Evolutionary conservation across 2,797 vertebrate species (phyloP).

Genomic region (Chanos chanos): DNA sequence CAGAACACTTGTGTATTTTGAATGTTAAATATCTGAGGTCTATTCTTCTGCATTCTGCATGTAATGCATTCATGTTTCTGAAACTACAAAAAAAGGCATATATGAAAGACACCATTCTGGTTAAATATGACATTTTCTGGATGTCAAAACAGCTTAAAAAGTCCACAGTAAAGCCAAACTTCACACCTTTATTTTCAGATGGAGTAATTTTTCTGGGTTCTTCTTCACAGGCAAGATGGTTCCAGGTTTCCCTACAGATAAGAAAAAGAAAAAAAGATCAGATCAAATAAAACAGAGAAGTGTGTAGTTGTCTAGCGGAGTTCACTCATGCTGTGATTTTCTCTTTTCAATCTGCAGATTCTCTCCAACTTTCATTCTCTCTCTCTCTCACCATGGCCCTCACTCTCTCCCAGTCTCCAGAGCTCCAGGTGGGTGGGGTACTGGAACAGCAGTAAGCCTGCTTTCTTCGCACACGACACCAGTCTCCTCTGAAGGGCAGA

Average conservation of each 20-base stretch:
- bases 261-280: not conserved
- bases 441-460: constrained; percentile 88
- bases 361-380: too few species aligned
- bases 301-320: not conserved
- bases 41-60: too few species aligned
- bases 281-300: not conserved
- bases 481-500: constrained; percentile 67
- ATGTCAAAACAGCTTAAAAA: not conserved
- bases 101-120: not conserved
- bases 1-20: not conserved
- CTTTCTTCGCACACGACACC: constrained; percentile 82
- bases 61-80: too few species aligned
- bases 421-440: constrained; percentile 86
- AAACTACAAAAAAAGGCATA: too few species aligned
- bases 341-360: not conserved
- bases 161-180: not conserved
- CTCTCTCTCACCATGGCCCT: constrained; percentile 72
- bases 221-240: constrained; percentile 76
- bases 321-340: not conserved
- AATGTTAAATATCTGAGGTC: too few species aligned
- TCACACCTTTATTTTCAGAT: constrained; percentile 88
- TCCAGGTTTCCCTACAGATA: constrained; percentile 75
- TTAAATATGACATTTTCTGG: too few species aligned
- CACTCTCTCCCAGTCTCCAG: constrained; percentile 86
- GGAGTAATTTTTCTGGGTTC: constrained; percentile 85